Percentiles rank a stretch among this genome's conserved stretches.
Conservation (phyloP, 2,888 invertebrate species). For the Tetramorium bicarinatum region DNA sequence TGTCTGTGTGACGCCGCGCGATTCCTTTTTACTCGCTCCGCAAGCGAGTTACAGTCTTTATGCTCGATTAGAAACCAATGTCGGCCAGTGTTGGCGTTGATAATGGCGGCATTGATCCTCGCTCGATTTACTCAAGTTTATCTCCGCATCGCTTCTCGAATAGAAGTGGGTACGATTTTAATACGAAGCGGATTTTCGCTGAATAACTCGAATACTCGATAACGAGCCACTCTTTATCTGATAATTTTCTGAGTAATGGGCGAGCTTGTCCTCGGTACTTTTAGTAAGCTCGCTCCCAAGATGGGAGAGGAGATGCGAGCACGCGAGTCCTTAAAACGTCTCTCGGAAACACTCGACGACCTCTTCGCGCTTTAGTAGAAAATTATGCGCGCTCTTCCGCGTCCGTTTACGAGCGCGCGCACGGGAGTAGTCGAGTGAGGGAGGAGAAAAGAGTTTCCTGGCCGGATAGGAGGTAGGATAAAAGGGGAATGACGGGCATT, state of each 20-base stretch:
- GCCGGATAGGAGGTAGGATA: conserved; percentile 51
- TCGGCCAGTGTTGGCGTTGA: conserved; percentile 63
- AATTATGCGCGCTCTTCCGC: conserved; percentile 83
- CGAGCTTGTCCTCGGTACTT: conserved; percentile 25
- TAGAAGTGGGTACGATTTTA: conserved; percentile 18
- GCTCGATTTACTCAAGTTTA: conserved; percentile 11
- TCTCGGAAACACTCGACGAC: conserved; percentile 71
- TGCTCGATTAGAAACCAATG: conserved; percentile 71
- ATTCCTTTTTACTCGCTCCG: conserved; percentile 59
- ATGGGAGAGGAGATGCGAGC: conserved; percentile 15
- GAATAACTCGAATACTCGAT: conserved; percentile 17
- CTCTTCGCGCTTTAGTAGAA: conserved; percentile 83
- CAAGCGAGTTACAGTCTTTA: conserved; percentile 65
- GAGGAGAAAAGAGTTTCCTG: conserved; percentile 57
- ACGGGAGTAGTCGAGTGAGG: conserved; percentile 32
- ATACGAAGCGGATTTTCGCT: conserved; percentile 1
- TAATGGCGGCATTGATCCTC: conserved; percentile 16
- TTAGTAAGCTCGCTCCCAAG: conserved; percentile 19
- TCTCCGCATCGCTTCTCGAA: not conserved
- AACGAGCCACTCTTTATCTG: not conserved
- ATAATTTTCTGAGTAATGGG: conserved; percentile 37
- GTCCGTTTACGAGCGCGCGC: conserved; percentile 81
- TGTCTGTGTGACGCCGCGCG: conserved; percentile 42
- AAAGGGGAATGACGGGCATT: conserved; percentile 66
- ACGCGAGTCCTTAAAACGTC: conserved; percentile 52